phyloP scores from a whole-genome alignment of 1,140 invertebrate genomes.

The Paraescarpia echinospica region DNA sequence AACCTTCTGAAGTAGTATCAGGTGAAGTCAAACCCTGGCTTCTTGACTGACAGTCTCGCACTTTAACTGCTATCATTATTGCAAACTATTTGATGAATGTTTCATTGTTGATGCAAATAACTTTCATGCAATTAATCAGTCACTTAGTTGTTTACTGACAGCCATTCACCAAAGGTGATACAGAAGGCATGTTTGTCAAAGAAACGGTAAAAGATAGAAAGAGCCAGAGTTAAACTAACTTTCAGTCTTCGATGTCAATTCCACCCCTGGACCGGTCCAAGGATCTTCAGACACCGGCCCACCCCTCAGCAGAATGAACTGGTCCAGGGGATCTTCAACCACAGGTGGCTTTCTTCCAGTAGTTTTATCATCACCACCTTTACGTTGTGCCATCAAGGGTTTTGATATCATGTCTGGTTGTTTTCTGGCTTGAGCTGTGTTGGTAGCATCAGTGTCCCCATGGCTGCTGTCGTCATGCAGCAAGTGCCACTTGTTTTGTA shows the following conservation, averaged over 20 bases:
- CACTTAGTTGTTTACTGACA: neutral
- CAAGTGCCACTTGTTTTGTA: too few relatives aligned
- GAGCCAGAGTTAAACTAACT: neutral
- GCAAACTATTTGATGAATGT: too few relatives aligned
- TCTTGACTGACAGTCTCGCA: too few relatives aligned
- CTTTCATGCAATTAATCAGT: neutral
- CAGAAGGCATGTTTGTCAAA: neutral
- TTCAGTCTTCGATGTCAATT: neutral
- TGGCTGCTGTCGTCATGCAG: too few relatives aligned
- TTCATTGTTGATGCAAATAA: neutral
- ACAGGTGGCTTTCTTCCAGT: neutral
- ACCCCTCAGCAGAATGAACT: neutral
- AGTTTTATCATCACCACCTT: neutral
- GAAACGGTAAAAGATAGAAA: neutral
- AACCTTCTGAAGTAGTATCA: too few relatives aligned
- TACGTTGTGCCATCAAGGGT: neutral
- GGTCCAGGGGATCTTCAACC: neutral
- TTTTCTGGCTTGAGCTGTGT: too few relatives aligned
- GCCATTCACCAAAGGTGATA: neutral
- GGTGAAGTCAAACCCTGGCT: too few relatives aligned
- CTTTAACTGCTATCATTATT: too few relatives aligned
- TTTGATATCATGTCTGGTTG: neutral
- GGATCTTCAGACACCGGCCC: neutral
- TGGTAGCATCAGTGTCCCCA: too few relatives aligned
- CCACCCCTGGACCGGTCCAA: neutral